Evolutionary conservation across 2,113 vertebrate species (phyloP).

Genomic region (Lota lota): DNA sequence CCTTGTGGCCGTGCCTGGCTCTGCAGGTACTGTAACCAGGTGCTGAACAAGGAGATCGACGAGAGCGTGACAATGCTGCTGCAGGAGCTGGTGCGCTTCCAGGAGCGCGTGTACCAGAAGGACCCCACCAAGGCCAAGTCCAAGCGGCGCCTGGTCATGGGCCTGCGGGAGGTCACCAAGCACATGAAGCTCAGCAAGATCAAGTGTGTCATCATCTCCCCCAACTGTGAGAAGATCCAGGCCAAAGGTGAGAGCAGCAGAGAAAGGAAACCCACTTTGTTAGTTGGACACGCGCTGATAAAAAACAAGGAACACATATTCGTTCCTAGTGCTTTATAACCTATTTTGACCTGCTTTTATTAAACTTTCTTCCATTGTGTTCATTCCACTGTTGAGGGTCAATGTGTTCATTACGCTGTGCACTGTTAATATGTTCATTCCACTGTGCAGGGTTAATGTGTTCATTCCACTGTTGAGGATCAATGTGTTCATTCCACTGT

Average conservation of each 20-base stretch:
- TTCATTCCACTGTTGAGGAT: too few species aligned
- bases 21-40: conserved; percentile 94
- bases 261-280: neutral
- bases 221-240: conserved; percentile 98
- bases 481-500: too few species aligned
- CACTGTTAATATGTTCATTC: too few species aligned
- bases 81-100: conserved; percentile 96
- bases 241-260: conserved; percentile 82
- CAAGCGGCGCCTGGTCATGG: conserved; percentile 94
- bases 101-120: conserved; percentile 93
- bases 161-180: conserved; percentile 94
- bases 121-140: conserved; percentile 93
- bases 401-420: too few species aligned
- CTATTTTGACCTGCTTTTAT: too few species aligned
- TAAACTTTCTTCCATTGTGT: too few species aligned
- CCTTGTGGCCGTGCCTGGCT: too few species aligned
- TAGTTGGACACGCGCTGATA: too few species aligned
- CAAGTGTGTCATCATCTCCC: conserved; percentile 96
- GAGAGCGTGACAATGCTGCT: conserved; percentile 92
- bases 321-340: too few species aligned
- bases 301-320: neutral
- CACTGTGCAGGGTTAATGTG: too few species aligned
- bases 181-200: conserved; percentile 98
- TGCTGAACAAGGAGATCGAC: conserved; percentile 97
- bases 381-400: too few species aligned